These are phyloP conservation scores for Margarornis squamiger DNA, from an alignment of 2,797 vertebrate genomes.

Conservation along the genomic window DNA sequence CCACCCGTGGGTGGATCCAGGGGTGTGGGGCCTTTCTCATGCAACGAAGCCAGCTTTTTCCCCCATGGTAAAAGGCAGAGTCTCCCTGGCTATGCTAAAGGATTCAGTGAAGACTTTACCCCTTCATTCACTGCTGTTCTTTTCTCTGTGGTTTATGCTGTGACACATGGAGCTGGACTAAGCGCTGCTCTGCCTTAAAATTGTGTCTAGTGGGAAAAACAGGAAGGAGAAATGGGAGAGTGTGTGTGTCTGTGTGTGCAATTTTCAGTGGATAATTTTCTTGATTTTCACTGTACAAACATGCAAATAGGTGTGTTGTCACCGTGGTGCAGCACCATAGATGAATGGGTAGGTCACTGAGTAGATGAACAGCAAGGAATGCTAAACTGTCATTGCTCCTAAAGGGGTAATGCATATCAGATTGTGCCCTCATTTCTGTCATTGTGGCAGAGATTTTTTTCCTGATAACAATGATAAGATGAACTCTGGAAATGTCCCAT, in stretches of 20 bases:
- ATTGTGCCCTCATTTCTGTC: neutral
- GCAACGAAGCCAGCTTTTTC: neutral
- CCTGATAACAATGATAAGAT: neutral
- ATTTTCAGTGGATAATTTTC: neutral
- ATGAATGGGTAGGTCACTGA: neutral
- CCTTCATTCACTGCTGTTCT: neutral
- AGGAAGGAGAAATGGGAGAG: neutral
- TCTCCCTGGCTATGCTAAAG: neutral
- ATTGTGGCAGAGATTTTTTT: neutral
- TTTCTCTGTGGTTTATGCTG: neutral
- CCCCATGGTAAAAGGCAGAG: neutral
- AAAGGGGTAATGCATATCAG: neutral
- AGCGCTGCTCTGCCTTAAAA: neutral
- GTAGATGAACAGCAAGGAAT: neutral
- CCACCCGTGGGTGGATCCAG: neutral
- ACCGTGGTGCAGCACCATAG: neutral
- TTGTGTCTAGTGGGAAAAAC: neutral
- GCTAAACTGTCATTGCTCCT: neutral
- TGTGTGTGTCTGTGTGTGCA: neutral
- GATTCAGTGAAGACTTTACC: neutral
- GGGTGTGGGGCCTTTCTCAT: neutral
- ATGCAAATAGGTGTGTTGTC: neutral
- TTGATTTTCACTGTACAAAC: neutral
- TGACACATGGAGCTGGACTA: neutral
- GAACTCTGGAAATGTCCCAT: neutral